Evolutionary conservation across 2,113 vertebrate genomes (phyloP).

Genomic region (Neoarius graeffei): DNA sequence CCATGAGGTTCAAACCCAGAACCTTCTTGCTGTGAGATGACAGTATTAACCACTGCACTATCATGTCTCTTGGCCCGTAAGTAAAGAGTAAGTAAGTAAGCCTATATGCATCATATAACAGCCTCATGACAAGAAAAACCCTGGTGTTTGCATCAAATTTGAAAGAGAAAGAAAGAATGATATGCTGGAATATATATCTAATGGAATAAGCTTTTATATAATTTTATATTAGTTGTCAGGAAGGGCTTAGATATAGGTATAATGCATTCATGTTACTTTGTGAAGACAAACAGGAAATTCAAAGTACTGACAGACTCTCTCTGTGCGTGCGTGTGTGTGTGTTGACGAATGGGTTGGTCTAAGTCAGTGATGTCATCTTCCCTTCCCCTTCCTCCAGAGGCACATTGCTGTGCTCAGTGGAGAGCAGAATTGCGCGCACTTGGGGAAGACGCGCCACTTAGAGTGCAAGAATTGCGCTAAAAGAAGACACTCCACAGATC

Average conservation of each 20-base stretch:
- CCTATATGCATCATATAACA: too few relatives aligned
- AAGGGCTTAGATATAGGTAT: too few relatives aligned
- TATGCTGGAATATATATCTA: neutral
- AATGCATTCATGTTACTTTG: neutral
- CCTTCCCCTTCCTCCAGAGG: slow-evolving; percentile 31
- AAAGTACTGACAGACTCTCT: neutral
- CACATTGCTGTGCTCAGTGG: slow-evolving; percentile 24
- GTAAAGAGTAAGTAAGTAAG: too few relatives aligned
- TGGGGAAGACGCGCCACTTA: neutral
- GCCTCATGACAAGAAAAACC: neutral
- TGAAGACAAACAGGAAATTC: neutral
- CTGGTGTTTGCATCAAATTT: neutral
- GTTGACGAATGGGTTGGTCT: slow-evolving; percentile 39
- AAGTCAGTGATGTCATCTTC: slow-evolving; percentile 42
- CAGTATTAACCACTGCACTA: too few relatives aligned
- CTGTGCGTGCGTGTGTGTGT: neutral
- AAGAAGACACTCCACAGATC: neutral
- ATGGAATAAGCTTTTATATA: neutral
- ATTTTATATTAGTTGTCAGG: too few relatives aligned
- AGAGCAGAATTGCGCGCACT: slow-evolving; percentile 19
- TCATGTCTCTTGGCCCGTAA: too few relatives aligned
- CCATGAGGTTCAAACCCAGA: too few relatives aligned
- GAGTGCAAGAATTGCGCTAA: neutral
- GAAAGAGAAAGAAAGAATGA: neutral
- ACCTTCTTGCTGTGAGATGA: too few relatives aligned